Percentiles rank a stretch among this genome's conserved stretches.
These are phyloP conservation scores for Palythoa grandis DNA, from an alignment of 92 coral and sea anemone genomes.

Conservation along the genomic window DNA sequence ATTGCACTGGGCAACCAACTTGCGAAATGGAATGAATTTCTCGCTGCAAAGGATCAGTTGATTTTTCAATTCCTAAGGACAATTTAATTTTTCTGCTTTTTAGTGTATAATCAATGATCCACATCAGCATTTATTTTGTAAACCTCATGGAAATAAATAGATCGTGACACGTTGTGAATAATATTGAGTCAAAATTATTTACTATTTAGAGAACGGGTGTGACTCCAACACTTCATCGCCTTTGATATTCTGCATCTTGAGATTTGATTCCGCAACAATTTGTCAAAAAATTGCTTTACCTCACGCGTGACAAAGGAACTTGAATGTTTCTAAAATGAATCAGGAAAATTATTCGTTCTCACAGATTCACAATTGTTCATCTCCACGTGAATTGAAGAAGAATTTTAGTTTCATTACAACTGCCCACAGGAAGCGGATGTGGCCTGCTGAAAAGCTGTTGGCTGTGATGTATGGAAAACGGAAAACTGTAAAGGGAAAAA, in stretches of 20 bases:
- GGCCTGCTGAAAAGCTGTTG: slow-evolving; percentile 68
- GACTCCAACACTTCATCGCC: slow-evolving; percentile 4
- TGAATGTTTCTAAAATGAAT: background rate
- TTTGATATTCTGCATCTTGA: slow-evolving; percentile 20
- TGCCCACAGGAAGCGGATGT: slow-evolving; percentile 86
- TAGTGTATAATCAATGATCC: slow-evolving; percentile 12
- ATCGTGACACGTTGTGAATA: slow-evolving; percentile 43
- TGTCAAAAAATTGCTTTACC: background rate
- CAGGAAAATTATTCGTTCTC: slow-evolving; percentile 7
- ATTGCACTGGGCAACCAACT: background rate
- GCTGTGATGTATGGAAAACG: slow-evolving; percentile 9
- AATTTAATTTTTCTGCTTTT: background rate
- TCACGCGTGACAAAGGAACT: background rate
- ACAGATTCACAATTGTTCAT: slow-evolving; percentile 36
- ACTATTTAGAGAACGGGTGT: slow-evolving; percentile 41
- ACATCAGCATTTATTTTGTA: slow-evolving; percentile 10
- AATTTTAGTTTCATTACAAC: slow-evolving; percentile 43
- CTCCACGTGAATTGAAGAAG: slow-evolving; percentile 48
- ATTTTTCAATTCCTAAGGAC: background rate
- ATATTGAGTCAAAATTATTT: slow-evolving; percentile 31
- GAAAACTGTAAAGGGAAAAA: background rate
- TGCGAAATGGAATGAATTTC: background rate
- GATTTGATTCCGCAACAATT: slow-evolving; percentile 1
- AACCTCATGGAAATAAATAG: slow-evolving; percentile 22
- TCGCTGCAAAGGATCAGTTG: background rate